These are phyloP conservation scores for Lithophane ornitopus DNA, from an alignment of 2,888 invertebrate genomes.

Conservation along the genomic window DNA sequence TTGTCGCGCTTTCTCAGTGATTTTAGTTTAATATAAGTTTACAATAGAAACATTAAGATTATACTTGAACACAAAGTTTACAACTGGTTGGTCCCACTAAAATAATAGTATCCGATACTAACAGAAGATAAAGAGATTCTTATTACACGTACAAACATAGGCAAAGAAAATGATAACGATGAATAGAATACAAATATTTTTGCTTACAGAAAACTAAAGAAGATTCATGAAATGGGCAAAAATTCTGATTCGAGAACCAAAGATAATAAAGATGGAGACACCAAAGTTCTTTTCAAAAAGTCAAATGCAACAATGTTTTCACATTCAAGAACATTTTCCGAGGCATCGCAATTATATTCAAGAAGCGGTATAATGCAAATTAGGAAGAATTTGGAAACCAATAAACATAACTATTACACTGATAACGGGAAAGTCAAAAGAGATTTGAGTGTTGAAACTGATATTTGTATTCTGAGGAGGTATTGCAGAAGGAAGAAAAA, in stretches of 20 bases:
- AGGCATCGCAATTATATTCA: constrained; percentile 72
- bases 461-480: constrained; percentile 80
- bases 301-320: constrained; percentile 74
- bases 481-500: constrained; percentile 75
- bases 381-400: constrained; percentile 72
- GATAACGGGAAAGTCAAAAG: constrained; percentile 76
- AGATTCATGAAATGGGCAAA: constrained; percentile 75
- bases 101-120: not conserved
- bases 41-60: not conserved
- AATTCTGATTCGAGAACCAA: constrained; percentile 56
- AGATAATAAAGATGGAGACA: constrained; percentile 63
- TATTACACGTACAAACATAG: constrained; percentile 26
- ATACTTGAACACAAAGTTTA: not conserved
- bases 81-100: not conserved
- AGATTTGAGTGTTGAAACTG: constrained; percentile 84
- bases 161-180: constrained; percentile 68
- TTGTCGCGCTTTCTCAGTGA: not conserved
- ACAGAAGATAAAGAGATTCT: constrained; percentile 19
- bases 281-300: constrained; percentile 79
- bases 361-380: constrained; percentile 72
- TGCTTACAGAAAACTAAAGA: constrained; percentile 82
- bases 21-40: not conserved
- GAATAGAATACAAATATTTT: constrained; percentile 84
- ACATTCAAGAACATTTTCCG: constrained; percentile 77
- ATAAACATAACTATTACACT: constrained; percentile 65